Evolutionary conservation across 2,888 invertebrate species (phyloP).

Genomic region (Eulithis prunata): DNA sequence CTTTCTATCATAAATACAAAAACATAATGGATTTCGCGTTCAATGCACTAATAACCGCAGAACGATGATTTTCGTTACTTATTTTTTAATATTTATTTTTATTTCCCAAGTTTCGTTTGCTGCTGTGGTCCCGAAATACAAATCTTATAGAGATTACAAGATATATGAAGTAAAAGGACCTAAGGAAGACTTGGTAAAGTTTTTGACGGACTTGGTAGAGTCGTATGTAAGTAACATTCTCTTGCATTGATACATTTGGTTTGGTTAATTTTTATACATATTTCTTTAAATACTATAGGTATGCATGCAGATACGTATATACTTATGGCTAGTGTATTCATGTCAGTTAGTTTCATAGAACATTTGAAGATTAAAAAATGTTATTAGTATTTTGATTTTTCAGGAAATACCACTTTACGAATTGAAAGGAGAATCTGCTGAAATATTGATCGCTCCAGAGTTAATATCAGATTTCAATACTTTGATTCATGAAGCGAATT

Average conservation of each 20-base stretch:
- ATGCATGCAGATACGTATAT: too few relatives aligned
- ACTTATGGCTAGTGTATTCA: too few relatives aligned
- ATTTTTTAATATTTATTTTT: slow-evolving; percentile 13
- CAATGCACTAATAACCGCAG: slow-evolving; percentile 3
- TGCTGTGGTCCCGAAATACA: slow-evolving; percentile 1
- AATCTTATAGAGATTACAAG: slow-evolving; percentile 28
- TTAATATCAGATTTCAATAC: slow-evolving; percentile 50
- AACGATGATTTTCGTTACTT: slow-evolving; percentile 14
- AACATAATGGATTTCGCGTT: neutral
- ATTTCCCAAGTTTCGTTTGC: slow-evolving; percentile 18
- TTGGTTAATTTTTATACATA: neutral
- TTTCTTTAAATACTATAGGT: neutral
- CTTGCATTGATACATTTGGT: neutral
- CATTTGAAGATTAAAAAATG: too few relatives aligned
- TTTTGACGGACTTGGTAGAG: slow-evolving; percentile 6
- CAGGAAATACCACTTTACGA: slow-evolving; percentile 26
- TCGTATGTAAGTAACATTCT: slow-evolving; percentile 14
- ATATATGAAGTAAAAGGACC: slow-evolving; percentile 24
- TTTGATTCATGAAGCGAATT: slow-evolving; percentile 44
- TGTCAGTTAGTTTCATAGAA: too few relatives aligned
- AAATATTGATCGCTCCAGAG: slow-evolving; percentile 60
- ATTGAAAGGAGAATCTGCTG: slow-evolving; percentile 35
- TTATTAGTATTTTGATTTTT: neutral
- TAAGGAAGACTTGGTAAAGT: slow-evolving; percentile 15
- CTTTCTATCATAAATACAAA: slow-evolving; percentile 23